Percentiles rank a stretch among this genome's conserved stretches.
Evolutionary conservation across 2,113 vertebrate species (phyloP).

Genomic region (Bubo blakistoni): DNA sequence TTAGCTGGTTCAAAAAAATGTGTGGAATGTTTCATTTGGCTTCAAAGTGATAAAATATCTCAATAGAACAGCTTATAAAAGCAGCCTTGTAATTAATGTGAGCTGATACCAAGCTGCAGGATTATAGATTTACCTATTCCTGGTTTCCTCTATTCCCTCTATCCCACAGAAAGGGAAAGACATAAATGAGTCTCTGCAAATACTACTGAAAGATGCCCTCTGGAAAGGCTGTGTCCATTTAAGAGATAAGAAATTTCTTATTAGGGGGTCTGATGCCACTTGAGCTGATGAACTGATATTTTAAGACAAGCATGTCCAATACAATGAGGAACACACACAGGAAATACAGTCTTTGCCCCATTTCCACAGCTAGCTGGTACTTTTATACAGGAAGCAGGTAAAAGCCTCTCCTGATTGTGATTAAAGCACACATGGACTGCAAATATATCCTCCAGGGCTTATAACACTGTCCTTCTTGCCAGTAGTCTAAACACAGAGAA

Average conservation of each 20-base stretch:
- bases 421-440: neutral
- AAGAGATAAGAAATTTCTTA: neutral
- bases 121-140: neutral
- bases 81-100: slow-evolving; percentile 26
- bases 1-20: neutral
- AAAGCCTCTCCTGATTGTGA: neutral
- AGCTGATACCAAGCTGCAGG: neutral
- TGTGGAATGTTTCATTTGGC: neutral
- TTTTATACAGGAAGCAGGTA: neutral
- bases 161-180: neutral
- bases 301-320: neutral
- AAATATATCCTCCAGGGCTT: neutral
- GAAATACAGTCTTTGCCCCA: neutral
- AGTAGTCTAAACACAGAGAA: neutral
- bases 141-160: neutral
- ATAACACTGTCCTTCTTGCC: neutral
- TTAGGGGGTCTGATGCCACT: neutral
- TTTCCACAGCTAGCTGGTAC: neutral
- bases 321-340: neutral
- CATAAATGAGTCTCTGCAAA: neutral
- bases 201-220: neutral
- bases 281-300: neutral
- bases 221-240: neutral
- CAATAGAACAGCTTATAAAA: slow-evolving; percentile 8
- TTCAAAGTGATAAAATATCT: slow-evolving; percentile 34